These are phyloP conservation scores for Tuberolachnus salignus DNA, from an alignment of 2,888 invertebrate species.

Conservation along the genomic window DNA sequence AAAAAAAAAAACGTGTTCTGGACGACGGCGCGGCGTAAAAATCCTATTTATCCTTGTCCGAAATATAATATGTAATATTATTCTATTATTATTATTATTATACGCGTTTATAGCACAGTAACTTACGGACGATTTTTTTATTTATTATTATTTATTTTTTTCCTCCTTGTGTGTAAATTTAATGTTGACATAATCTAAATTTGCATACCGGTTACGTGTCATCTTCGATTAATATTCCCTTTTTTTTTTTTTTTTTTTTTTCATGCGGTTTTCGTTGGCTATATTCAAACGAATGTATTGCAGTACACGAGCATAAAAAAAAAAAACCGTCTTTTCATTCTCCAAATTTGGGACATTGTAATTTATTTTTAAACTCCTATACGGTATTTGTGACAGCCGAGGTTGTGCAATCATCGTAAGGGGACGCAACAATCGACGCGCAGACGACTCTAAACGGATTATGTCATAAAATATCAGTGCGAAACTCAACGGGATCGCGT, in stretches of 20 bases:
- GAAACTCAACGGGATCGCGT: too few species aligned
- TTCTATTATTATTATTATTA: background rate
- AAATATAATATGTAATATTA: background rate
- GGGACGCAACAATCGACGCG: too few species aligned
- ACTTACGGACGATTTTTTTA: background rate
- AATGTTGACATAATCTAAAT: background rate
- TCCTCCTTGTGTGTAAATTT: background rate
- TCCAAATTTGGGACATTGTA: background rate
- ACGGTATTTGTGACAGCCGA: too few species aligned
- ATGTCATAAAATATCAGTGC: too few species aligned
- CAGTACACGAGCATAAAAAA: too few species aligned
- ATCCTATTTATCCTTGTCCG: constrained; percentile 40
- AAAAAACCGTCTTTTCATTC: background rate
- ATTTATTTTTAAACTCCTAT: too few species aligned
- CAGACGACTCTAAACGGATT: too few species aligned
- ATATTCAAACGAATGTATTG: background rate
- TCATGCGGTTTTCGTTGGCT: background rate
- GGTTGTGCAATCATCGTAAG: too few species aligned
- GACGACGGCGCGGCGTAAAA: too few species aligned
- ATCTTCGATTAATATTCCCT: background rate
- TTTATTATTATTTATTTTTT: background rate
- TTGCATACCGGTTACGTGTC: constrained; percentile 32
- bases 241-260: background rate
- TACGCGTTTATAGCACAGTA: background rate
- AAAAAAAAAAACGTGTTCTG: constrained; percentile 27